These are phyloP conservation scores for Eretmocerus hayati DNA, from an alignment of 2,888 invertebrate species.

Conservation along the genomic window DNA sequence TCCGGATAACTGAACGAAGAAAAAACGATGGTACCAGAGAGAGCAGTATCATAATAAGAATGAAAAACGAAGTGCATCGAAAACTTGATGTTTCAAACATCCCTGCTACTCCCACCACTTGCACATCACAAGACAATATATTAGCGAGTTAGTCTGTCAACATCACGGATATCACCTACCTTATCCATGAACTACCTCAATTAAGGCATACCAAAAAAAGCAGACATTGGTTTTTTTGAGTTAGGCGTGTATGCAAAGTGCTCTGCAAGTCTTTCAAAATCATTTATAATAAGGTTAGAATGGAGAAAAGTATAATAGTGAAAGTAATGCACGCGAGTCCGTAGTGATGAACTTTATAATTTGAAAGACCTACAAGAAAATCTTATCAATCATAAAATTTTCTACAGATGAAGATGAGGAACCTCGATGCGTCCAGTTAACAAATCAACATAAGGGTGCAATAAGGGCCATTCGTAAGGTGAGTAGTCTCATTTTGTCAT, in stretches of 20 bases:
- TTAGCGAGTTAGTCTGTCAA: constrained; percentile 1
- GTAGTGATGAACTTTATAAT: constrained; percentile 8
- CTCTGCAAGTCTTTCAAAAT: constrained; percentile 2
- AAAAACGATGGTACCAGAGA: too few species aligned
- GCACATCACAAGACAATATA: constrained; percentile 7
- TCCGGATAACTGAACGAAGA: too few species aligned
- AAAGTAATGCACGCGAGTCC: constrained; percentile 21
- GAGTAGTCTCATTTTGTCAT: too few species aligned
- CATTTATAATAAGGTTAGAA: background rate
- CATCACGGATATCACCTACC: background rate
- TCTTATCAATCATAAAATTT: constrained; percentile 5
- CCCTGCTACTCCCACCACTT: constrained; percentile 1
- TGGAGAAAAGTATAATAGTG: constrained; percentile 11
- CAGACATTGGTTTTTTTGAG: constrained; percentile 1
- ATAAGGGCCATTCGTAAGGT: constrained; percentile 89
- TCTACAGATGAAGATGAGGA: constrained; percentile 72
- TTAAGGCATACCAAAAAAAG: background rate
- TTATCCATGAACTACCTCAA: background rate
- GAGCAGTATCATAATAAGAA: background rate
- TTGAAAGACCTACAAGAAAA: background rate
- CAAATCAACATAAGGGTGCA: constrained; percentile 81
- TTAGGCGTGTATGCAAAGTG: constrained; percentile 1
- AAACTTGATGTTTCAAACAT: too few species aligned
- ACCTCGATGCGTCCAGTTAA: constrained; percentile 73
- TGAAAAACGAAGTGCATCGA: too few species aligned